Conservation (phyloP, 53 echinoderm and acorn worm genomes). For the Echinarachnius parma region DNA sequence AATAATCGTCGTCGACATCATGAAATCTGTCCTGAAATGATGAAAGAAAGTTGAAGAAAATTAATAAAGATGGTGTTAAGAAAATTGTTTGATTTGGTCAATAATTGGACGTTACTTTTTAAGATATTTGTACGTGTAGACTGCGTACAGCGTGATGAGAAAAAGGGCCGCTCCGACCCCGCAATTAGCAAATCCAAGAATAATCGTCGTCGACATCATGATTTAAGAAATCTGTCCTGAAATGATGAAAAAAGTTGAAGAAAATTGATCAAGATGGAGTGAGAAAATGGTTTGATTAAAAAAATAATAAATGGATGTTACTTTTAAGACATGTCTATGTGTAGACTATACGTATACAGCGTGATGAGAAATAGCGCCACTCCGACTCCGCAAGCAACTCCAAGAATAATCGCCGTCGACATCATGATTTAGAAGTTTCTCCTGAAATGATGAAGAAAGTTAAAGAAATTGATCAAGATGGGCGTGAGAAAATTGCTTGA, state of each 20-base stretch:
- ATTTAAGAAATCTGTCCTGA: neutral
- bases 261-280: too few species aligned
- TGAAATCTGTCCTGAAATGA: too few species aligned
- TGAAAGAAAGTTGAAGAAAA: too few species aligned
- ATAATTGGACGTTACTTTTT: too few species aligned
- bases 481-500: too few species aligned
- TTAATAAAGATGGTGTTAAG: too few species aligned
- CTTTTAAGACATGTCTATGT: conserved; percentile 26
- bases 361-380: conserved; percentile 20
- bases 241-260: neutral
- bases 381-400: conserved; percentile 28
- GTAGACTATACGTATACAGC: conserved; percentile 19
- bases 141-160: conserved; percentile 16
- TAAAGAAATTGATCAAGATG: too few species aligned
- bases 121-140: conserved; percentile 31
- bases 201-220: conserved; percentile 23
- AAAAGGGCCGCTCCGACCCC: conserved; percentile 27
- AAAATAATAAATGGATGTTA: too few species aligned
- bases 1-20: conserved; percentile 22
- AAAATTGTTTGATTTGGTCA: too few species aligned
- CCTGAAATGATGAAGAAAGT: neutral
- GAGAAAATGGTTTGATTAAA: too few species aligned
- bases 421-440: neutral
- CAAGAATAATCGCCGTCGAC: conserved; percentile 24
- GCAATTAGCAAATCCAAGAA: conserved; percentile 33